Evolutionary conservation across 1,140 invertebrate species (phyloP), one percentile per base, ranked within the genome.

Genomic region (Stratiolaelaps scimitus): DNA sequence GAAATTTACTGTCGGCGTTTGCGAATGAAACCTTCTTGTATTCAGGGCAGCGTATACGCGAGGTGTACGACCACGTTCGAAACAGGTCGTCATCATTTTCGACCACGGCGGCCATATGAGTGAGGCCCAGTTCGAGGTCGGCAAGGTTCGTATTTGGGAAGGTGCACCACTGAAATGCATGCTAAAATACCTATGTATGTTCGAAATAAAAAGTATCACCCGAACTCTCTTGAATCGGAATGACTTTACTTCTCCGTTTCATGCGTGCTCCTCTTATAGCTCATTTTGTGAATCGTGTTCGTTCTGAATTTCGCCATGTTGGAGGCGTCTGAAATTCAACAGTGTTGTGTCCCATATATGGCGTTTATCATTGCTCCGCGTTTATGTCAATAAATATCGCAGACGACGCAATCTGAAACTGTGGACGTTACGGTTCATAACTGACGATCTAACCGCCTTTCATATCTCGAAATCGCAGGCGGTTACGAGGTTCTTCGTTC

Each of bases 401-500:
- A 4, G 10, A 40, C 5, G 10, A 40, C 34, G 5, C 34, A 40
- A 6, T 40, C 4, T 40, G 34, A 40, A 40, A 40, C 5, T 10
- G 4, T n/a, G n/a, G n/a, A n/a, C 10, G 34, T 40, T 40, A 40
- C 34, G 34, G 34, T 10, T 40, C 34, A 40, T 40, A 10, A 6
- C 34, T 40, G 34, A 40, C 34, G 4, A 10, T 10, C 34, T 40
- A 40, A 40, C 34, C n/a, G 10, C 10, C 10, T 40, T 40, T 40
- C 4, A 5, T 19, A 23, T 20, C 15, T 60, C 23, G 15, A 2
- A 17, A 6, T 60, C 15, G 2, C 53, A 60, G 53, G 53, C 53
- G 26, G 34, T 60, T 34, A 34, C 53, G 10, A 15, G 53, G 34
- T 60, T 60, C 53, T 60, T 60, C 53, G 23, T 60, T 26, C 53